A percentile compares a stretch with the other conserved stretches of the same genome.
phyloP scores from a whole-genome alignment of 2,888 invertebrate genomes.

The Apodemia duryi region DNA sequence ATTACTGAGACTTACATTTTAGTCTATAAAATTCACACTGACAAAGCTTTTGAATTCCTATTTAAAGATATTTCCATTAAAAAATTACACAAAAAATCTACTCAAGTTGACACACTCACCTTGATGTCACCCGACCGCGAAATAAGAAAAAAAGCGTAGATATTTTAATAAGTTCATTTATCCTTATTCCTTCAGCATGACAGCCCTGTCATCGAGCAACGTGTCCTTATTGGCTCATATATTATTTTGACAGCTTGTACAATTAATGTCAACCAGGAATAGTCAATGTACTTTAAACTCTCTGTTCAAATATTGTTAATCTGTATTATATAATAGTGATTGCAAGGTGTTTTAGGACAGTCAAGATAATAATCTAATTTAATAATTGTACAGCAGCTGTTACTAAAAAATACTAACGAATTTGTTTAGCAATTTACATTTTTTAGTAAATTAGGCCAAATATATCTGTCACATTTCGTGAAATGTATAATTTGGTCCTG shows the following conservation, averaged over 20 bases:
- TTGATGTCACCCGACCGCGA: conserved; percentile 61
- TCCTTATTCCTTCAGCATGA: conserved; percentile 65
- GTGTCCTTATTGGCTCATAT: conserved; percentile 72
- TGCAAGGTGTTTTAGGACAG: conserved; percentile 11
- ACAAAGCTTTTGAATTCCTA: too few species aligned
- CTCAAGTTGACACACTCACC: conserved; percentile 36
- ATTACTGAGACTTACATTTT: too few species aligned
- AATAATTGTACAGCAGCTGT: conserved; percentile 1
- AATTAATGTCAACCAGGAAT: conserved; percentile 47
- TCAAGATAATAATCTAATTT: conserved; percentile 9
- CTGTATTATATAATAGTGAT: conserved; percentile 9
- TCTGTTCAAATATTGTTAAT: background rate
- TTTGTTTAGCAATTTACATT: background rate
- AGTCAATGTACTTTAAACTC: conserved; percentile 9
- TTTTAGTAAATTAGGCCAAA: conserved; percentile 12
- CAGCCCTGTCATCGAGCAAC: conserved; percentile 63
- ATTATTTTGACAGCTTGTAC: conserved; percentile 64
- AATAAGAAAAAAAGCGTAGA: conserved; percentile 58
- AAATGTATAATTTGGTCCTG: background rate
- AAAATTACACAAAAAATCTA: too few species aligned
- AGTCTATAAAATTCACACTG: too few species aligned
- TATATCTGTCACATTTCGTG: conserved; percentile 10
- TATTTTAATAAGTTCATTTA: conserved; percentile 76
- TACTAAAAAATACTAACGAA: background rate
- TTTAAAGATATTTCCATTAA: too few species aligned